Conservation (phyloP, 2,797 vertebrate species). For the Echiichthys vipera region DNA sequence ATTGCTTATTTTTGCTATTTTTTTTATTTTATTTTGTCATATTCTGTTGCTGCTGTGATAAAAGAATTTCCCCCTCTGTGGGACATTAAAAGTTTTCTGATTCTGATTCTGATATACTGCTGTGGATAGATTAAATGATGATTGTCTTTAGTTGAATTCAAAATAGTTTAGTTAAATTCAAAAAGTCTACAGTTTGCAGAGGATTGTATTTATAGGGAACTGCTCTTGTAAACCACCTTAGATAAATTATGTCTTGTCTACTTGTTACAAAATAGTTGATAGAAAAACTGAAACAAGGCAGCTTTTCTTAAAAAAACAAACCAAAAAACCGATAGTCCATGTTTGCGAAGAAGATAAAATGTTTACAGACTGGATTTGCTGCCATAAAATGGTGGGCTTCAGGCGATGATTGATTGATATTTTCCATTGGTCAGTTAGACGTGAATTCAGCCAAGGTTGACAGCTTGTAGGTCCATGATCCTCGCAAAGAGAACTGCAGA, state of each 20-base stretch:
- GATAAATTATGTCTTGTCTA: neutral
- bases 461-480: constrained; percentile 70
- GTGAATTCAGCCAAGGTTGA: constrained; percentile 70
- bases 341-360: constrained; percentile 46
- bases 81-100: no score
- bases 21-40: no score
- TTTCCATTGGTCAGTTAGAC: constrained; percentile 59
- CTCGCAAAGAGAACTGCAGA: constrained; percentile 71
- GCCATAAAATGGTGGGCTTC: constrained; percentile 49
- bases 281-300: constrained; percentile 5
- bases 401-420: constrained; percentile 73
- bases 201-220: neutral
- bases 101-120: no score
- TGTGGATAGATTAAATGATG: neutral
- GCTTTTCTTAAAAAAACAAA: constrained; percentile 16
- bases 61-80: no score
- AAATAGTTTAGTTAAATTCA: neutral
- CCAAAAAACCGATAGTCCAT: neutral
- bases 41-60: no score
- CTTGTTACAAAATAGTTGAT: constrained; percentile 25
- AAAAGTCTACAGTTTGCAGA: neutral
- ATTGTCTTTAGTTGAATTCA: neutral
- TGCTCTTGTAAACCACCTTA: neutral
- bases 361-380: constrained; percentile 65
- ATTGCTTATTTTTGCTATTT: no score